phyloP scores from a whole-genome alignment of 2,113 vertebrate species.

The Vombatus ursinus region DNA sequence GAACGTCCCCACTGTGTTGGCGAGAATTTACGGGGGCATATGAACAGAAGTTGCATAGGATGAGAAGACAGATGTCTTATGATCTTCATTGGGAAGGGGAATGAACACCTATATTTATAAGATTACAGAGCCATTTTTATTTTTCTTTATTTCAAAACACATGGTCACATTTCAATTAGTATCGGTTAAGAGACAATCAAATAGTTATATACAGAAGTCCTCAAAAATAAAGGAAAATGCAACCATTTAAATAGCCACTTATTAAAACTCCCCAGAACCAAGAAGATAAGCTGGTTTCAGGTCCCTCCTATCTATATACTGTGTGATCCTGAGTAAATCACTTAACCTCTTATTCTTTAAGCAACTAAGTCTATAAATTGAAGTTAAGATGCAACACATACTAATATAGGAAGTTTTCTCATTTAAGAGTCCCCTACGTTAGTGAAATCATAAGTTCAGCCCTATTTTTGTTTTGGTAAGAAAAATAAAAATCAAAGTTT shows the following conservation, averaged over 20 bases:
- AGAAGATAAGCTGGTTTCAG: background rate
- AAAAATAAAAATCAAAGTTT: constrained; percentile 10
- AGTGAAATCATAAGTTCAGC: constrained; percentile 9
- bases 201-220: background rate
- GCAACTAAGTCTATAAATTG: background rate
- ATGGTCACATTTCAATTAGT: background rate
- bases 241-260: background rate
- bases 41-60: background rate
- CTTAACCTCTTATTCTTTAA: background rate
- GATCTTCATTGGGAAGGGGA: background rate
- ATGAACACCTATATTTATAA: background rate
- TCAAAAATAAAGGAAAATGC: background rate
- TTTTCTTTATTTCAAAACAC: background rate
- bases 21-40: too few species aligned
- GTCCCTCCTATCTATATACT: background rate
- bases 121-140: background rate
- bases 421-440: background rate
- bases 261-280: background rate
- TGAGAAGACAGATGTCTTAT: background rate
- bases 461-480: constrained; percentile 41
- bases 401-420: background rate
- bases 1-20: too few species aligned
- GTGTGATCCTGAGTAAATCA: background rate
- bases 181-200: background rate
- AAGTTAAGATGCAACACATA: too few species aligned